Evolutionary conservation across 2,113 vertebrate species (phyloP).

Genomic region (Aptenodytes forsteri): DNA sequence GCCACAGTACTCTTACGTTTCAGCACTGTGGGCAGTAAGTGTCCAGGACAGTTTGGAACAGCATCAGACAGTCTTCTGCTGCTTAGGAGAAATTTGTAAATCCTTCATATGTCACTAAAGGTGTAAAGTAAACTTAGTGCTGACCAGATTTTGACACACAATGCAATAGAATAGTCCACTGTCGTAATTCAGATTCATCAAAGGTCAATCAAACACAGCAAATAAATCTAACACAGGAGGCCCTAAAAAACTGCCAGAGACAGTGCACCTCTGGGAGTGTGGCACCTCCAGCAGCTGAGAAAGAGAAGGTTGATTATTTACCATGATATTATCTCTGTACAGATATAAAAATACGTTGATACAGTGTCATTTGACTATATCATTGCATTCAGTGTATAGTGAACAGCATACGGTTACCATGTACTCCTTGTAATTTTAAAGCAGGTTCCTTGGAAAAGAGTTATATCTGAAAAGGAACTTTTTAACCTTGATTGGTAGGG

Average conservation of each 20-base stretch:
- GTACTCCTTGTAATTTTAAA: background rate
- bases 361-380: background rate
- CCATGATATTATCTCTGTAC: background rate
- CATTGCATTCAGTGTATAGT: background rate
- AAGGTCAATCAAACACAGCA: background rate
- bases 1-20: background rate
- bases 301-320: background rate
- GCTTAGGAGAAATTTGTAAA: background rate
- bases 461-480: background rate
- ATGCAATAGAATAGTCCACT: background rate
- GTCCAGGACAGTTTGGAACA: background rate
- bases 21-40: background rate
- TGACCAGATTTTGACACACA: background rate
- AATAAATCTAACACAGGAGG: background rate
- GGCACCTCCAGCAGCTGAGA: background rate
- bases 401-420: background rate
- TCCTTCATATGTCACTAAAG: background rate
- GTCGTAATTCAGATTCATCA: background rate
- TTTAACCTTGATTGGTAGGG: background rate
- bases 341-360: background rate
- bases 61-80: background rate
- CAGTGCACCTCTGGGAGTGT: background rate
- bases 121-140: background rate
- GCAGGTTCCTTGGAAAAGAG: background rate
- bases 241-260: background rate